These are phyloP conservation scores for Halichoeres trimaculatus DNA, from an alignment of 2,113 vertebrate genomes.

Conservation along the genomic window DNA sequence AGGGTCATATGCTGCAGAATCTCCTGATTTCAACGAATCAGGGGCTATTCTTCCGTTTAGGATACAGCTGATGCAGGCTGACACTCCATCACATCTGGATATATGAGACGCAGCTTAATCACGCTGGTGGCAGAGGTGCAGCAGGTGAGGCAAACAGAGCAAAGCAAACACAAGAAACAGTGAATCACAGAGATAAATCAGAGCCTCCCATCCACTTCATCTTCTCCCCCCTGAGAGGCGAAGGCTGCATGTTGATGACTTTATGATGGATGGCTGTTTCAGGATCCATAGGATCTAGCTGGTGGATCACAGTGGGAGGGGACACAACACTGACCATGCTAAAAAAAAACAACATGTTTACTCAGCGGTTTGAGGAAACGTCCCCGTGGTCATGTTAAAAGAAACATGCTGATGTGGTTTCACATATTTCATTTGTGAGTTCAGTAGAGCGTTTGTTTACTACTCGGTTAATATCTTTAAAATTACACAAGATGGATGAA, in stretches of 20 bases:
- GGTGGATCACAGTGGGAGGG: slow-evolving; percentile 50
- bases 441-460: slow-evolving; percentile 1
- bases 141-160: slow-evolving; percentile 11
- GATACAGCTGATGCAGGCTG: neutral
- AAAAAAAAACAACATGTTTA: slow-evolving; percentile 44
- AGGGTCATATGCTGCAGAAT: slow-evolving; percentile 45
- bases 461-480: neutral
- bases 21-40: slow-evolving; percentile 55
- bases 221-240: slow-evolving; percentile 44
- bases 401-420: slow-evolving; percentile 45
- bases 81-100: slow-evolving; percentile 42
- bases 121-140: neutral
- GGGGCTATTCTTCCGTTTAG: slow-evolving; percentile 23
- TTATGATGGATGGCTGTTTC: slow-evolving; percentile 71
- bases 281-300: slow-evolving; percentile 29
- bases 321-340: slow-evolving; percentile 17
- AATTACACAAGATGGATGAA: neutral
- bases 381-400: neutral
- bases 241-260: slow-evolving; percentile 66
- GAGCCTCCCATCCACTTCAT: slow-evolving; percentile 38
- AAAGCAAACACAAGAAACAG: neutral
- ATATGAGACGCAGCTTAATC: slow-evolving; percentile 33
- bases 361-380: slow-evolving; percentile 39
- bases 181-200: slow-evolving; percentile 67
- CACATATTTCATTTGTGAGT: slow-evolving; percentile 17